Percentiles rank a stretch among this genome's conserved stretches.
Conservation (phyloP, 2,888 invertebrate genomes). For the Girardia tigrina region DNA sequence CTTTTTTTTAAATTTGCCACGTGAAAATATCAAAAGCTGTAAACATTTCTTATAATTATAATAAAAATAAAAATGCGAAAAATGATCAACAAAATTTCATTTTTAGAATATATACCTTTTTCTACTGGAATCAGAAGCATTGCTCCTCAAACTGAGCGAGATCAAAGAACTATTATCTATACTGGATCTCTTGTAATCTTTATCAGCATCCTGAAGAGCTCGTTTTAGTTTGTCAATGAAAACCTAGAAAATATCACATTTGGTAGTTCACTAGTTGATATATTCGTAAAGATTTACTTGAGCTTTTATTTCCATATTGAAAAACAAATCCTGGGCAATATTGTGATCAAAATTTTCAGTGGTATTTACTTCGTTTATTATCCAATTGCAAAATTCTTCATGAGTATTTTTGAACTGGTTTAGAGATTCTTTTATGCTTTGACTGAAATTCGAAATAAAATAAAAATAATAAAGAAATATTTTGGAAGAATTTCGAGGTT, state of each 20-base stretch:
- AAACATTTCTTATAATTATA: too few species aligned
- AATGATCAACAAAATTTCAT: too few species aligned
- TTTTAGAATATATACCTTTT: too few species aligned
- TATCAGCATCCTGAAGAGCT: neutral
- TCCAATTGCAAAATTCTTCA: conserved; percentile 1
- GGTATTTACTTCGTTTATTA: neutral
- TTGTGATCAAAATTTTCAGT: neutral
- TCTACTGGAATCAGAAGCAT: neutral
- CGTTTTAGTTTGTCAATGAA: neutral
- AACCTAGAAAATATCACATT: neutral
- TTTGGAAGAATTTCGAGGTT: too few species aligned
- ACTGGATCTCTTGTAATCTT: conserved; percentile 4
- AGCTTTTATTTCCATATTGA: neutral
- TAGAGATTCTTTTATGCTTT: neutral
- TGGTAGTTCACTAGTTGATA: neutral
- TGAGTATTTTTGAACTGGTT: neutral
- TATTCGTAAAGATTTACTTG: neutral
- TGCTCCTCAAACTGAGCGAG: neutral
- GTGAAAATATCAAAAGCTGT: too few species aligned
- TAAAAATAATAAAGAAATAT: too few species aligned
- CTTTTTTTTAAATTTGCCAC: too few species aligned
- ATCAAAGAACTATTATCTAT: neutral
- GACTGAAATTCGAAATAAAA: too few species aligned
- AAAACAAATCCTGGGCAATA: neutral
- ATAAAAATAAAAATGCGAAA: too few species aligned